Percentiles rank a stretch among this genome's conserved stretches.
phyloP scores from a whole-genome alignment of 2,113 vertebrate genomes.

The Regulus satrapa region DNA sequence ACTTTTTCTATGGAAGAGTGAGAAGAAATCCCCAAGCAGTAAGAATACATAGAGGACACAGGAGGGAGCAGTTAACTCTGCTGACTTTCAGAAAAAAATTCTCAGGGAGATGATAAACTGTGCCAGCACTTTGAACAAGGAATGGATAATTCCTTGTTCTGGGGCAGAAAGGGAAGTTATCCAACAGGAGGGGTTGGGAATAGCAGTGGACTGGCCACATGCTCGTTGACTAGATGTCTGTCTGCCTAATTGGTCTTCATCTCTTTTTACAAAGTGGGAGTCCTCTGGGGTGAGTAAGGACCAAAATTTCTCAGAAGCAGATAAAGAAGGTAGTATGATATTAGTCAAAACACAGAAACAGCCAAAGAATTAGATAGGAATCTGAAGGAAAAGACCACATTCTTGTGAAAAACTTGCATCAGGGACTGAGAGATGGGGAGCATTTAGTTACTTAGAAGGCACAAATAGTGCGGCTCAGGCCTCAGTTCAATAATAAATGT shows the following conservation, averaged over 20 bases:
- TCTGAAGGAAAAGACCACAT: not conserved
- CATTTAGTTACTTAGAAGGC: not conserved
- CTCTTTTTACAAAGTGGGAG: not conserved
- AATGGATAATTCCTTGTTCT: not conserved
- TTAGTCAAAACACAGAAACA: not conserved
- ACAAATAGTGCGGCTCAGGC: not conserved
- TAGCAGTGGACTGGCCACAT: not conserved
- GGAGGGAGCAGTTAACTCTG: not conserved
- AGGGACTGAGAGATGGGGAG: not conserved
- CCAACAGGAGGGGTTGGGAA: not conserved
- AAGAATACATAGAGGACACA: not conserved
- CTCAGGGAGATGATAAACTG: not conserved
- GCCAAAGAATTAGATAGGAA: not conserved
- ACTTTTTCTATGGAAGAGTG: not conserved
- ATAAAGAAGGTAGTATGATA: not conserved
- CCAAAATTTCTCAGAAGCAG: not conserved
- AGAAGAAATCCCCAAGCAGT: not conserved
- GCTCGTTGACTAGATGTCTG: not conserved
- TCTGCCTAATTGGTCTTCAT: not conserved
- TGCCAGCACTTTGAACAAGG: not conserved
- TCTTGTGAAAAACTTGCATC: not conserved
- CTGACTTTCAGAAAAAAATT: not conserved
- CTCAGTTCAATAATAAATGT: not conserved
- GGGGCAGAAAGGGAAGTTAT: not conserved
- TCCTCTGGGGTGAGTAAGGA: not conserved